These are phyloP conservation scores for Catonia carolina DNA, from an alignment of 2,888 invertebrate genomes.

Conservation along the genomic window DNA sequence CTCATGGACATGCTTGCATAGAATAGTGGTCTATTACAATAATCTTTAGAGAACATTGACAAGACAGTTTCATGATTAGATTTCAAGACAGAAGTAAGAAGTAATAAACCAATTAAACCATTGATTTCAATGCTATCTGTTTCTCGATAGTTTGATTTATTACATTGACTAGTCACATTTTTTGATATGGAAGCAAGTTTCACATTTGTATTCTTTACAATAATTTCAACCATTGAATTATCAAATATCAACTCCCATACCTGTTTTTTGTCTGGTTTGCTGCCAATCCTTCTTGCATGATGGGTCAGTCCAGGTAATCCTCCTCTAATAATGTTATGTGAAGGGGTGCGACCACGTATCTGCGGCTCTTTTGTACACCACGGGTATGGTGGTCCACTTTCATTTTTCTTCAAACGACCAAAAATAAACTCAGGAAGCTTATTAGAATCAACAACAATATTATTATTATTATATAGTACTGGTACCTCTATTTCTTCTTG, in stretches of 20 bases:
- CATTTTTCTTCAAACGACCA: neutral
- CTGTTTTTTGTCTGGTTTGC: neutral
- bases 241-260: neutral
- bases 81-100: constrained; percentile 1
- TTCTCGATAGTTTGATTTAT: constrained; percentile 2
- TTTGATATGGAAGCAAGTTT: neutral
- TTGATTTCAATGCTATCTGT: constrained; percentile 9
- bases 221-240: neutral
- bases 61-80: neutral
- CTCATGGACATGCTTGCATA: constrained; percentile 15
- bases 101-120: constrained; percentile 15
- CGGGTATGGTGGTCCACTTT: too few relatives aligned
- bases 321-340: constrained; percentile 1
- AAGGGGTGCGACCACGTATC: neutral
- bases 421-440: neutral
- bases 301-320: too few relatives aligned
- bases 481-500: too few relatives aligned
- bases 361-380: neutral
- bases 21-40: constrained; percentile 12
- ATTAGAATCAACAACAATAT: too few relatives aligned
- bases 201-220: neutral
- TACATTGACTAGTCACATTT: neutral
- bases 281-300: neutral
- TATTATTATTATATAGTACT: too few relatives aligned
- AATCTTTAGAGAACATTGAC: constrained; percentile 9